Percentiles rank a stretch among this genome's conserved stretches.
Conservation (phyloP, 2,113 vertebrate genomes). For the Strix uralensis region DNA sequence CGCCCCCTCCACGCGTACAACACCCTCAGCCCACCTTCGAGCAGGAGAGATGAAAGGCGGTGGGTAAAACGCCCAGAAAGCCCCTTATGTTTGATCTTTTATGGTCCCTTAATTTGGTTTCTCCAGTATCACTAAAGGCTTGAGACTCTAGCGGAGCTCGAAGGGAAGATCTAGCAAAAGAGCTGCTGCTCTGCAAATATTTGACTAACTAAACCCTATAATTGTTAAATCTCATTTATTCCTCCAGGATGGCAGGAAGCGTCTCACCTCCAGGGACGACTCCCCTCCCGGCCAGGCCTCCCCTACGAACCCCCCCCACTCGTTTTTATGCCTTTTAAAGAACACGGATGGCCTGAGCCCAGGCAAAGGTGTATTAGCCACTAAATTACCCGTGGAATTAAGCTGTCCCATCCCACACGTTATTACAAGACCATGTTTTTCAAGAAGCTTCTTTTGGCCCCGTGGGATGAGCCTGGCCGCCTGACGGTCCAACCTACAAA, state of each 20-base stretch:
- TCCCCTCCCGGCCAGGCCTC: not conserved
- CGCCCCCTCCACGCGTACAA: not conserved
- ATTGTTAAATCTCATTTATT: not conserved
- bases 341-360: not conserved
- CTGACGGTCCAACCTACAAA: no score
- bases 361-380: not conserved
- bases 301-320: fast-evolving
- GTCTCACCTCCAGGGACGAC: no score
- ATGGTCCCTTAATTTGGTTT: not conserved
- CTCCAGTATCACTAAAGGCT: not conserved
- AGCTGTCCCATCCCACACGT: not conserved
- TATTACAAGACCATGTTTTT: not conserved
- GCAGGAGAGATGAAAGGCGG: not conserved
- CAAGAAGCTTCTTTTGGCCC: not conserved
- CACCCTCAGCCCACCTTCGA: no score
- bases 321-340: not conserved
- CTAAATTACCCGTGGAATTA: not conserved
- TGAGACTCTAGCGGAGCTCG: not conserved
- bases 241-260: not conserved
- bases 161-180: not conserved
- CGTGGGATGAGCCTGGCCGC: fast-evolving
- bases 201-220: no score
- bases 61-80: not conserved
- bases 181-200: not conserved
- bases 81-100: not conserved